Evolutionary conservation across 2,888 invertebrate species (phyloP).

Genomic region (Leptinotarsa rubiginosa): DNA sequence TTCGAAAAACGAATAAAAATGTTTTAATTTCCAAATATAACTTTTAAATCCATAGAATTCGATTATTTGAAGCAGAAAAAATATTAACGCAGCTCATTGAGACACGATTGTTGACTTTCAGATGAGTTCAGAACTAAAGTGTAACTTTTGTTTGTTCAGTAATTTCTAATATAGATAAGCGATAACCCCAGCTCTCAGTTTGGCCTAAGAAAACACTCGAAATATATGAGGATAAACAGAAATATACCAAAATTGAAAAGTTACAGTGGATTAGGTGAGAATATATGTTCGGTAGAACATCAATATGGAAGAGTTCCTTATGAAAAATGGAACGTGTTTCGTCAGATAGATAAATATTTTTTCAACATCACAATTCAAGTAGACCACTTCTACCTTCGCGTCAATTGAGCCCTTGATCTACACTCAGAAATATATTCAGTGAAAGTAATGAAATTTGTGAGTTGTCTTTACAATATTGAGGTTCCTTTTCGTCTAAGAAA

Average conservation of each 20-base stretch:
- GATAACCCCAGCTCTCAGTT: constrained; percentile 33
- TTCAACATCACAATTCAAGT: too few species aligned
- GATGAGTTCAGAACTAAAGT: constrained; percentile 39
- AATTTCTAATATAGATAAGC: constrained; percentile 46
- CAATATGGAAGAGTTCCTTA: too few species aligned
- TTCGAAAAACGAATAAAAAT: neutral
- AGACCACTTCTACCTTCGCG: too few species aligned
- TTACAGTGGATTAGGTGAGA: too few species aligned
- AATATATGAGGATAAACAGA: neutral
- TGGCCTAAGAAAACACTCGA: neutral
- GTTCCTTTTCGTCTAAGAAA: too few species aligned
- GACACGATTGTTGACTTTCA: constrained; percentile 41
- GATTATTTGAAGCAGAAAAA: neutral
- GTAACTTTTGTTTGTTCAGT: constrained; percentile 44
- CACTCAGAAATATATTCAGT: too few species aligned
- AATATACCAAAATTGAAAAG: neutral
- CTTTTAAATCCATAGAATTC: neutral
- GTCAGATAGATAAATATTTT: too few species aligned
- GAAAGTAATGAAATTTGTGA: too few species aligned
- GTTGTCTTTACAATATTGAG: too few species aligned
- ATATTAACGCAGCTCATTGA: constrained; percentile 24
- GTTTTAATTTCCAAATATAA: neutral
- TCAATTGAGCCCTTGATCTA: too few species aligned
- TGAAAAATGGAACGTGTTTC: too few species aligned
- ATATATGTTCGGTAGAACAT: too few species aligned